Evolutionary conservation across 2,888 invertebrate genomes (phyloP).

Genomic region (Hydraecia micacea): DNA sequence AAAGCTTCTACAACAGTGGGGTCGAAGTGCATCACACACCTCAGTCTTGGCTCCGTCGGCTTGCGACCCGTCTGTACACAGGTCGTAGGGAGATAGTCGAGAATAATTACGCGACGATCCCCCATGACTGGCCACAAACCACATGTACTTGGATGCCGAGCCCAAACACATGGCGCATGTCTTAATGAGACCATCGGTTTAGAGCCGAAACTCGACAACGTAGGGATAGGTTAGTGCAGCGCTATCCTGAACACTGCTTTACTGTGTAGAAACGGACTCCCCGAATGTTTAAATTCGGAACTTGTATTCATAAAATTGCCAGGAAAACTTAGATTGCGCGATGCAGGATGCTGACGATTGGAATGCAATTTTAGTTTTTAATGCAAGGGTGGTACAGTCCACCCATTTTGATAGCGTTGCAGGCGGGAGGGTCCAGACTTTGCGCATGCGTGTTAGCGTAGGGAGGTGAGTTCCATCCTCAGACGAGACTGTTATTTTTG

Average conservation of each 20-base stretch:
- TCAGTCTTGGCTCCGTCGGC: constrained; percentile 2
- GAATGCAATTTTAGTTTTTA: constrained; percentile 24
- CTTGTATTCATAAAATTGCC: background rate
- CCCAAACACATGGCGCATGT: background rate
- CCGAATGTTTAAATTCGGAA: background rate
- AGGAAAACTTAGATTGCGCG: constrained; percentile 20
- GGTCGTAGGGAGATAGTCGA: background rate
- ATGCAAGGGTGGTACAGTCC: background rate
- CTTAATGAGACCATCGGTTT: constrained; percentile 21
- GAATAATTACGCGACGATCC: background rate
- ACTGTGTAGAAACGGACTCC: constrained; percentile 45
- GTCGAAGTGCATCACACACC: constrained; percentile 8
- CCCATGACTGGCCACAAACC: constrained; percentile 5
- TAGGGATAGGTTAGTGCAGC: constrained; percentile 23
- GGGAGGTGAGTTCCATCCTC: constrained; percentile 9
- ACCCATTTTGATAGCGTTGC: background rate
- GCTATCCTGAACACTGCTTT: constrained; percentile 27
- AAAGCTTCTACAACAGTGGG: constrained; percentile 30
- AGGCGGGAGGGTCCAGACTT: background rate
- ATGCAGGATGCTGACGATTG: background rate
- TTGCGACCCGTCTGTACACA: background rate
- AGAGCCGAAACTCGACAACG: constrained; percentile 24
- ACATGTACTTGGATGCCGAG: background rate
- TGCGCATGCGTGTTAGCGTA: constrained; percentile 17
- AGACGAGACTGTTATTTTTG: constrained; percentile 14